Conservation (phyloP, 2,113 vertebrate species). For the Cavia porcellus region DNA sequence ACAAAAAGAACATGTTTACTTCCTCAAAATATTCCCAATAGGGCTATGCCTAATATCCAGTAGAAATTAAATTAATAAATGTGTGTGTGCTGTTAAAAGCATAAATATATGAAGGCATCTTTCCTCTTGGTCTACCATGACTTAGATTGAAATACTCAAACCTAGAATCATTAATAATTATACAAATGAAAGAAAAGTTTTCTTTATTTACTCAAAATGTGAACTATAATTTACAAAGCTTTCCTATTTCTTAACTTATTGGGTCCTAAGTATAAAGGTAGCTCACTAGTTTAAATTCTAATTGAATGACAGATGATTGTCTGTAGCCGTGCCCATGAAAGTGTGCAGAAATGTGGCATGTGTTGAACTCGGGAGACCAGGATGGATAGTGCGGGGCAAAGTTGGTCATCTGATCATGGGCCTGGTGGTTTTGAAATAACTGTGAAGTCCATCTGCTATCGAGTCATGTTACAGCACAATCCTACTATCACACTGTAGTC, state of each 20-base stretch:
- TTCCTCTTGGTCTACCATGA: not conserved
- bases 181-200: not conserved
- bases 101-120: conserved; percentile 4
- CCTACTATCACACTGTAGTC: no score
- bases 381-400: not conserved
- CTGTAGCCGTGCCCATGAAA: not conserved
- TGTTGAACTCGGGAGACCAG: not conserved
- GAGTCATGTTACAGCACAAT: not conserved
- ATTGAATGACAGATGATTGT: not conserved
- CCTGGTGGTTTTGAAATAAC: not conserved
- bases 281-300: not conserved
- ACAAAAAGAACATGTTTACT: not conserved
- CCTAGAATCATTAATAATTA: not conserved
- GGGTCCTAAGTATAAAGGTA: not conserved
- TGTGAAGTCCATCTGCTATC: not conserved
- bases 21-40: not conserved
- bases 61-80: not conserved
- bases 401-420: not conserved
- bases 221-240: not conserved
- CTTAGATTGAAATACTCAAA: not conserved
- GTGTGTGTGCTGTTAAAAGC: not conserved
- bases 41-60: not conserved
- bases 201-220: not conserved
- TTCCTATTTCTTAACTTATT: not conserved
- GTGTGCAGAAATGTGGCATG: not conserved